Conservation (phyloP, 2,888 invertebrate species). For the Nezara viridula region DNA sequence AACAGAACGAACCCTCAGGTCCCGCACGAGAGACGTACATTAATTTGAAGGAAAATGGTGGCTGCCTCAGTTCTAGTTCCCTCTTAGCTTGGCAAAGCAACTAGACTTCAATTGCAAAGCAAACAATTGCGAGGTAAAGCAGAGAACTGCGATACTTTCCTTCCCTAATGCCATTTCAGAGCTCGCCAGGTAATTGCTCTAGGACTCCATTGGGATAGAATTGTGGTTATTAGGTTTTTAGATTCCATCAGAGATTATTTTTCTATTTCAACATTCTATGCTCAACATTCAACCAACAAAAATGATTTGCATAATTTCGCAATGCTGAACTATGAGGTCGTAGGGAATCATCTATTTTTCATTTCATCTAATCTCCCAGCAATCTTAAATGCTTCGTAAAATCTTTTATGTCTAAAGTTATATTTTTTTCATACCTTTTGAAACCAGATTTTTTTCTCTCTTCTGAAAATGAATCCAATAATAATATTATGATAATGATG, state of each 20-base stretch:
- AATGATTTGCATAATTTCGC: background rate
- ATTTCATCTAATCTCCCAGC: background rate
- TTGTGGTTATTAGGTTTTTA: background rate
- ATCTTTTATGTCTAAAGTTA: background rate
- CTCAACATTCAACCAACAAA: background rate
- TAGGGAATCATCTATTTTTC: background rate
- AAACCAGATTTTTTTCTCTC: too few relatives aligned
- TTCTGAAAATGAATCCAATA: too few relatives aligned
- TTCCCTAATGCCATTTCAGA: background rate
- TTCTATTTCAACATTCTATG: background rate
- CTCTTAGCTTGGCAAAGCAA: background rate
- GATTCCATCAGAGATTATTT: background rate
- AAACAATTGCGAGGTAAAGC: background rate
- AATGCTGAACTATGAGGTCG: background rate
- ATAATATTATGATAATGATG: too few relatives aligned
- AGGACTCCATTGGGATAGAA: background rate
- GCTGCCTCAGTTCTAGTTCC: background rate
- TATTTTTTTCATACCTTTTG: too few relatives aligned
- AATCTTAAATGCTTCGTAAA: background rate
- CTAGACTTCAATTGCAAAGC: slow-evolving; percentile 29
- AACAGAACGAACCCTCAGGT: background rate
- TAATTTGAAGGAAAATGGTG: background rate
- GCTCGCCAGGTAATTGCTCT: background rate
- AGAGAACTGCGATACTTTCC: background rate
- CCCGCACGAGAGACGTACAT: background rate